Base-by-base conservation (phyloP, 2,888 invertebrate genomes). In the Eristalis pertinax region DNA sequence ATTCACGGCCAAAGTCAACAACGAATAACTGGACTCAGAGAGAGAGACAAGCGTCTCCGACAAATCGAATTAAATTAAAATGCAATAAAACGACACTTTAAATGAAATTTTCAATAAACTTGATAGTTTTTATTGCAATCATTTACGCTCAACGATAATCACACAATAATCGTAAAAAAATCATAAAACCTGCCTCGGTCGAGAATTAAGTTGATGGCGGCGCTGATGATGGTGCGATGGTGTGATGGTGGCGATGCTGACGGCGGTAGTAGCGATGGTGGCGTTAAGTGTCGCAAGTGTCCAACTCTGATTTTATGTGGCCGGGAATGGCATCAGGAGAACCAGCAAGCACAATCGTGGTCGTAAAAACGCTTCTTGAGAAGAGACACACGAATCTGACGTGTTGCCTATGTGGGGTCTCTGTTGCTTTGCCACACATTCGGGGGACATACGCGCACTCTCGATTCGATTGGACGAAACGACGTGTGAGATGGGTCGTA, bases 91-190 rank as follows among this genome's bases (percentile, higher is more conserved):
- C 78, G 83, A 81, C 85, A 88, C 88, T 87, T 87, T 89, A 87
- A 89, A 88, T 89, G 89, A 89, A 89, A 89, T 89, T 83, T 88
- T 88, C 89, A 89, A 90, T 89, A 88, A 88, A 89, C 85, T 87
- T 88, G 89, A 89, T 90, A 90, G 89, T 90, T 90, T 90, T 89
- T 90, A 89, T 90, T 86, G 86, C 88, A 83, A 88, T 88, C 90
- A 90, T 89, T 90, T 90, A 86, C 84, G 89, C 90, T 89, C 82
- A 89, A 90, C 89, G 89, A 89, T 90, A 90, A 90, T 90, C 89
- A 89, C 89, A 88, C 88, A 89, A 89, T 89, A 84, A 90, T 89
- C 90, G 89, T 90, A 90, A 90, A 90, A 89, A 90, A 87, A 89
- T 90, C 90, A 89, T 90, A 89, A 90, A 90, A 89, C 89, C 89